Base-by-base conservation (phyloP, 2,113 vertebrate genomes). In the Otus sunia region DNA sequence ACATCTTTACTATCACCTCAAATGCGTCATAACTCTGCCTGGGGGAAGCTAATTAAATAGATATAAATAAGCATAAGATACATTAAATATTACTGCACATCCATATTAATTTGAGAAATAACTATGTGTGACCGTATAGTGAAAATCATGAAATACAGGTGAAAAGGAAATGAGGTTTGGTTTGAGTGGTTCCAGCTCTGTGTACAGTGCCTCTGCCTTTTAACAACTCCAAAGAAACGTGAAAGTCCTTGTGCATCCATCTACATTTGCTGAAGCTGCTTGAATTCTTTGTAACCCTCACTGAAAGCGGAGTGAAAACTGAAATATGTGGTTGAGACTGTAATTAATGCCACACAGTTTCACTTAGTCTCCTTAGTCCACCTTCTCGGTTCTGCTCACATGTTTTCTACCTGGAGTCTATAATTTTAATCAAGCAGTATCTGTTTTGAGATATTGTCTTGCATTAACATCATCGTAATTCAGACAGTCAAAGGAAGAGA, bases 401-500 rank as follows among this genome's bases (percentile, higher is more conserved):
- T 68, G 59, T 94, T 97, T 97, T 96, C 96, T 96, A 80, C 49
- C 86, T 86, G 86, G 91, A 97, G 73, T 96, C 96, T 98, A 11
- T 97, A 92, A 96, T 96, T 98, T 97, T 97, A 96, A 96, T 97
- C 96, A 97, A 96, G 91, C 91, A 92, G 86, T 92, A 93, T 97
- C 96, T 96, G 92, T 95, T 92, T 89, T 92, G 96, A 96, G 96
- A 87, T 95, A 90, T 37, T 92, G 83, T 92, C 96, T 96, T 86
- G 52, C 96, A 86, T 95, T 97, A 95, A 80, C 87, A 91, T 80
- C 85, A 63, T 67, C 14, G 14, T 94, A 74, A 90, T 96, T 97
- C 18, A 34, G 95, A 63, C 91, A 68, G 85, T 73, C 49, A 34
- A n/a, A 88, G 85, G 83, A 25, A 79, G 88, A 64, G 36, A 3